Evolutionary conservation across 2,113 vertebrate genomes (phyloP), one percentile per base, ranked within the genome.

Genomic region (Nesogale talazaci): DNA sequence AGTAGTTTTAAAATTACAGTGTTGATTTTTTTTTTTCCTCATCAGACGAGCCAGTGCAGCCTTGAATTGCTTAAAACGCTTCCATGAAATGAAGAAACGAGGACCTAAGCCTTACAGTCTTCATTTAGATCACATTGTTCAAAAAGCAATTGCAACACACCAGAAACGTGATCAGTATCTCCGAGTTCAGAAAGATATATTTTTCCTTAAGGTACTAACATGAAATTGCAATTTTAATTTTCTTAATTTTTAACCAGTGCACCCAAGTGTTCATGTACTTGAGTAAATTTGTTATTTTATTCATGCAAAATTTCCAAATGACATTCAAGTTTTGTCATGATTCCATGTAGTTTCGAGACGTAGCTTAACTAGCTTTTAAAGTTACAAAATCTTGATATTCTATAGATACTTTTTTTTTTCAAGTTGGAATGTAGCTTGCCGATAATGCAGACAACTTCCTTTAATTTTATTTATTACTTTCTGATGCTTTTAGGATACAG

Each of bases 21-120:
- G 22, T 93, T 81, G 31, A 86, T 25, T 65, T 70, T 67, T 63
- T 56, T 42, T 87, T 96, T 52, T 96, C 96, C 74, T 52, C n/a
- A 8, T n/a, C 97, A 99, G 99, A 81, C 98, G 99, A 87, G 99
- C 99, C 17, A 99, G 99, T 97, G 99, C 99, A 4, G 99, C 99
- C 0, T 98, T 99, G 36, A 99, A 99, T 97, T 99, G 99, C 97
- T 98, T 99, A 95, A 99, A 99, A 96, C 98, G 98, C 83, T 99
- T 99, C 96, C 99, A 99, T 0, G 99, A 99, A 97, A 99, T 99
- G 98, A 99, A 99, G 98, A 99, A 99, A 97, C 98, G 98, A 95
- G 99, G 99, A 72, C 98, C 98, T 92, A 99, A 99, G 94, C 99
- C 99, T n/a, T 98, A 99, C 94, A 99, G 99, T 95, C 99, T 99